Percentiles rank a stretch among this genome's conserved stretches.
These are phyloP conservation scores for Tympanoctomys barrerae DNA, from an alignment of 2,797 vertebrate species.

Conservation along the genomic window DNA sequence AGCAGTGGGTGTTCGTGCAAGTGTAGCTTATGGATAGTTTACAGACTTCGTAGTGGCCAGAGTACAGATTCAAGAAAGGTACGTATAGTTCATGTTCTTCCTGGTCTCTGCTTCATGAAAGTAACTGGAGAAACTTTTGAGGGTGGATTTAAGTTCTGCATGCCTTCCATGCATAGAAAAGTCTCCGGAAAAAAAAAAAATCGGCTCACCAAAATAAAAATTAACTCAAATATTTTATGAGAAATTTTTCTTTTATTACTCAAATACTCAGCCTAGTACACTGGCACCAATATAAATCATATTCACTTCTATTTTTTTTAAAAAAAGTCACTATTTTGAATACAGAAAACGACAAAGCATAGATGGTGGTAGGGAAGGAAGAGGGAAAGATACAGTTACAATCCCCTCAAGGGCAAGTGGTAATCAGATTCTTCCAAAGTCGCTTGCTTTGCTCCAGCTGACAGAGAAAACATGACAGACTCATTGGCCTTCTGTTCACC, in stretches of 20 bases:
- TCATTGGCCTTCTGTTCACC: neutral
- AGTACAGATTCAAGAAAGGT: neutral
- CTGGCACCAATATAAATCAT: neutral
- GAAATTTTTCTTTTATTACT: neutral
- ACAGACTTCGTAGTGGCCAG: neutral
- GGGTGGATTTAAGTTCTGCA: neutral
- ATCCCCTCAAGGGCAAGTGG: neutral
- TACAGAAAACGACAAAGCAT: neutral
- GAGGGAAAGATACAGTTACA: neutral
- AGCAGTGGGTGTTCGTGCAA: neutral
- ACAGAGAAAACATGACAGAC: neutral
- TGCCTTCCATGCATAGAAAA: neutral
- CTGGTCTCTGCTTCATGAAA: neutral
- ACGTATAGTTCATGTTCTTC: neutral
- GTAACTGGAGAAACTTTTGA: neutral
- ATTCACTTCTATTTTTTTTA: neutral
- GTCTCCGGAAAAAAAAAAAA: neutral
- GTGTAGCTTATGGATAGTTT: neutral
- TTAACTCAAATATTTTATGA: neutral
- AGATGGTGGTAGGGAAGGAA: neutral
- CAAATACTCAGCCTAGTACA: neutral
- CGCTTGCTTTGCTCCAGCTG: neutral
- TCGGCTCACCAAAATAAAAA: neutral
- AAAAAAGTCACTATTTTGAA: neutral
- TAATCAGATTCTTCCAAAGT: neutral